Base-by-base conservation (phyloP, 2,113 vertebrate species). In the Orientallactaga bullata region DNA sequence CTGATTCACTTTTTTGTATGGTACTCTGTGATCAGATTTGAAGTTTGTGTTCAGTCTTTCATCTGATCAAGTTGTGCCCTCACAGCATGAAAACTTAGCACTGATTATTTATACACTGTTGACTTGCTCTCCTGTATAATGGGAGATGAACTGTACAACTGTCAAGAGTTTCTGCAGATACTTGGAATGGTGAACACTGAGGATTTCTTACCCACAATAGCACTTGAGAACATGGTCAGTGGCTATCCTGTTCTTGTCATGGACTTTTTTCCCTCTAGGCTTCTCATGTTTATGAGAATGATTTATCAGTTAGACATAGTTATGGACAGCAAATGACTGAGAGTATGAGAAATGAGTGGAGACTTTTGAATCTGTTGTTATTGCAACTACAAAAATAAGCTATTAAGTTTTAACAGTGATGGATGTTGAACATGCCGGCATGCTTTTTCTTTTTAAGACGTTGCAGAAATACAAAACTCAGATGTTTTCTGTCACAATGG, bases 341-440 rank as follows among this genome's bases (percentile, higher is more conserved):
- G 16, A 2, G 3, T 28, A 2, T 4, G 47, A 84, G 28, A 15
- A 21, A 61, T 10, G 0, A 1, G 13, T 51, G 30, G 23, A 37
- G 35, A 55, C 47, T 74, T 94, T 72, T 79, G 20, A 39, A 72
- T 3, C 42, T 85, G 7, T 55, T 93, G 74, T 91, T 93, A 89
- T 65, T 68, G 30, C 42, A 93, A 89, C 11, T 93, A 87, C 13
- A 93, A 88, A 87, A 95, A 92, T 90, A 82, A 95, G 74, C 7
- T 42, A 26, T 84, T 91, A 7, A 42, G 1, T 81, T 32, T 68
- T 69, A 84, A 21, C 32, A 73, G 20, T 61, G 24, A 21, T 87
- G 37, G 42, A 73, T 90, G 6, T 68, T 76, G 66, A 93, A 24
- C 21, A 89, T 71, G 60, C 16, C 9, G 63, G 7, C 9, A 83